phyloP scores from a whole-genome alignment of 1,140 invertebrate species.

The Fopius arisanus region DNA sequence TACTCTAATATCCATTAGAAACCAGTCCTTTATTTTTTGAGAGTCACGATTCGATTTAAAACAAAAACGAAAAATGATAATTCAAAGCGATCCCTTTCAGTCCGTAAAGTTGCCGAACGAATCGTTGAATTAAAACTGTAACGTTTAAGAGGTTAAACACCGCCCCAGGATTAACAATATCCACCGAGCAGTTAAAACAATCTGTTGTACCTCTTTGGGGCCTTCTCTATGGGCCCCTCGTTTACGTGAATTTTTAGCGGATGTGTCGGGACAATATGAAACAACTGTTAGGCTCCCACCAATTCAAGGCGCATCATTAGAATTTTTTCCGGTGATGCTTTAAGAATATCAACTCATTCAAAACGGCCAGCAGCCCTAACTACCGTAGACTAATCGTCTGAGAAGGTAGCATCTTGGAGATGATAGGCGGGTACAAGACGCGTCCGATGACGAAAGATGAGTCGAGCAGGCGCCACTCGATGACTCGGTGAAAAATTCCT shows the following conservation, averaged over 20 bases:
- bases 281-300: neutral
- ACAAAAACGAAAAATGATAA: neutral
- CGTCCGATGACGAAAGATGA: constrained; percentile 35
- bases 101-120: constrained; percentile 48
- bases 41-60: neutral
- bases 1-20: neutral
- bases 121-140: constrained; percentile 59
- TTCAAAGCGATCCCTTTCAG: neutral
- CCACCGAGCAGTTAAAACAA: neutral
- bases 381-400: constrained; percentile 25
- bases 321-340: constrained; percentile 43
- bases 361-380: constrained; percentile 5
- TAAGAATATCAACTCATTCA: neutral
- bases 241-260: neutral
- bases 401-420: neutral
- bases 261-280: neutral
- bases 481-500: constrained; percentile 47
- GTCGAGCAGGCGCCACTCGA: constrained; percentile 47
- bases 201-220: constrained; percentile 17
- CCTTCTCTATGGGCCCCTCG: constrained; percentile 8
- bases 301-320: constrained; percentile 32
- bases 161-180: constrained; percentile 20
- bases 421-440: constrained; percentile 9
- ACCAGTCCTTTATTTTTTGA: neutral
- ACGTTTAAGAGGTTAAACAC: constrained; percentile 61